Base-by-base conservation (phyloP, 2,888 invertebrate genomes). In the Hipparchia sbordonii region DNA sequence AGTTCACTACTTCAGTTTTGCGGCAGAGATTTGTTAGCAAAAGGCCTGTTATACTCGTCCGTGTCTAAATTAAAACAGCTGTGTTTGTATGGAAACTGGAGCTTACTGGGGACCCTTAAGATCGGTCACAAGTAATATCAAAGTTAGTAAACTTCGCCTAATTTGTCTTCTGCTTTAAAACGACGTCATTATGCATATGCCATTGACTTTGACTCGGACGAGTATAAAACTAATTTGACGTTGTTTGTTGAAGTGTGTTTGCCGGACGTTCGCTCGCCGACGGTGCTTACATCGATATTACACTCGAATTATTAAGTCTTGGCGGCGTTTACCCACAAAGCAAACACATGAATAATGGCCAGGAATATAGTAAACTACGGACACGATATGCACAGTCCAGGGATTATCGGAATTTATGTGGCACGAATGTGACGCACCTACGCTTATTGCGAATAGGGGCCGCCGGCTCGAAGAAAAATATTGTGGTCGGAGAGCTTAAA, bases 401-500 rank as follows among this genome's bases (percentile, higher is more conserved):
- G 87, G 92, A 90, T 92, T 90, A 91, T 89, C 84, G 83, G 84
- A 91, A 92, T 92, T 92, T 92, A 92, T 91, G 91, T 82, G 87
- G 84, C 85, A 84, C 84, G 88, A 89, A 85, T 89, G 89, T 88
- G 89, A 91, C 91, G 90, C 90, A 89, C 90, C 90, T 88, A 76
- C 80, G 80, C 76, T 78, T 78, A 77, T 79, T 78, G 76, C 78
- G 72, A 74, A 72, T 77, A 78, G 80, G 79, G 78, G 74, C 77
- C 83, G 84, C 81, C 81, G 77, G 80, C 79, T 79, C 82, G 81
- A 87, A 89, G 90, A 90, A 92, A 90, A 91, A 91, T 89, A 92
- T 89, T 89, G 88, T 87, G 89, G 87, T 82, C 85, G 83, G 79
- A 87, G 85, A 91, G 92, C 92, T 92, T 92, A 89, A 89, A 86